phyloP scores from a whole-genome alignment of 2,113 vertebrate genomes.

The Gracilinanus agilis region DNA sequence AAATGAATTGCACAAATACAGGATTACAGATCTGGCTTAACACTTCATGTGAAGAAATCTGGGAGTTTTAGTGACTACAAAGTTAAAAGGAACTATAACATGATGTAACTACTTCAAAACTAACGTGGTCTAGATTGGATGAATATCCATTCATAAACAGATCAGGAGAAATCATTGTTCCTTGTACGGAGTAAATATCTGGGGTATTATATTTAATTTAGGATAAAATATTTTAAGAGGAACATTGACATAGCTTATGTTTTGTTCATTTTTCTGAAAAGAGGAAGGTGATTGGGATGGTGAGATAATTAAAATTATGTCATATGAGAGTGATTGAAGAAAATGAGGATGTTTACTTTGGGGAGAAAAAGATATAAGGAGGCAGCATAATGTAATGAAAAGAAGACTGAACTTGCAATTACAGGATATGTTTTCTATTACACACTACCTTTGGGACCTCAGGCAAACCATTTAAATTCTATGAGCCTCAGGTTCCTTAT shows the following conservation, averaged over 20 bases:
- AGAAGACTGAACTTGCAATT: neutral
- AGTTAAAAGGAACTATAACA: neutral
- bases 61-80: neutral
- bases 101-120: neutral
- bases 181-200: neutral
- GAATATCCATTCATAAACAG: neutral
- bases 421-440: neutral
- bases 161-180: neutral
- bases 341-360: neutral
- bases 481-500: too few relatives aligned
- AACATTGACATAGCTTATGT: neutral
- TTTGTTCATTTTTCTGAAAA: neutral
- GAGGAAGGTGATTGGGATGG: neutral
- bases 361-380: neutral
- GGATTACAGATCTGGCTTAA: too few relatives aligned
- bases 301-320: neutral
- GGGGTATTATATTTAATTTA: neutral
- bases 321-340: neutral
- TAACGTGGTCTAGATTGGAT: neutral
- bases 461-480: too few relatives aligned
- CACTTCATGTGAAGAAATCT: neutral
- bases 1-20: too few relatives aligned
- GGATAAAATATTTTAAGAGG: neutral
- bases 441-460: too few relatives aligned
- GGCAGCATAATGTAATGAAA: neutral